Evolutionary conservation across 2,797 vertebrate genomes (phyloP).

Genomic region (Mastacembelus armatus): DNA sequence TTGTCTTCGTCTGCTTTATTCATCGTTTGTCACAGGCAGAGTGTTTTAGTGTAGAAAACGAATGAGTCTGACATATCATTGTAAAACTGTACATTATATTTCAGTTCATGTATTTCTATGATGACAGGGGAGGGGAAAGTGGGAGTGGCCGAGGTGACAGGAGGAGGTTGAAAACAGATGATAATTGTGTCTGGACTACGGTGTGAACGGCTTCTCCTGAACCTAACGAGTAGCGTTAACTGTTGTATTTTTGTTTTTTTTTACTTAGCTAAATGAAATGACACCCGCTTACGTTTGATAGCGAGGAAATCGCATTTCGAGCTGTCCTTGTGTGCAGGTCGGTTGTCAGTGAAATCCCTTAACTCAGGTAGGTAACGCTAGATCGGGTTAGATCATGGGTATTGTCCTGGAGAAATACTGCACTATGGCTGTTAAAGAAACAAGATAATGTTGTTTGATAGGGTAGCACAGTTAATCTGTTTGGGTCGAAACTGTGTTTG

Average conservation of each 20-base stretch:
- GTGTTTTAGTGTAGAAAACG: fast-evolving
- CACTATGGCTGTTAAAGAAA: background rate
- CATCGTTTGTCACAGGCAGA: fast-evolving
- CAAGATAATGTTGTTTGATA: fast-evolving
- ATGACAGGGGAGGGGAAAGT: slow-evolving; percentile 3
- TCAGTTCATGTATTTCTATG: background rate
- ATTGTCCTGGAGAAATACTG: background rate
- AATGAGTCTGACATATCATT: background rate
- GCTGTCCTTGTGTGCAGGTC: slow-evolving; percentile 69
- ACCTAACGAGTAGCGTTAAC: slow-evolving; percentile 6
- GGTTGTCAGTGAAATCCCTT: slow-evolving; percentile 76
- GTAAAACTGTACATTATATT: background rate
- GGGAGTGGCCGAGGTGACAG: slow-evolving; percentile 46
- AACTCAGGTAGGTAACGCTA: slow-evolving; percentile 82
- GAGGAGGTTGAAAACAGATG: slow-evolving; percentile 49
- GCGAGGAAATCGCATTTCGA: slow-evolving; percentile 31
- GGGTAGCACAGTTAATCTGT: fast-evolving
- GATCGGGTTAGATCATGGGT: slow-evolving; percentile 23
- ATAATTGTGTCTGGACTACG: slow-evolving; percentile 40
- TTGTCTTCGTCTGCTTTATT: background rate
- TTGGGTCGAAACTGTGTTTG: background rate
- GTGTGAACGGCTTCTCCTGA: slow-evolving; percentile 24
- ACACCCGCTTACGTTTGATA: background rate
- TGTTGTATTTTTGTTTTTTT: background rate
- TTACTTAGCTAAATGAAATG: slow-evolving; percentile 47